Percentiles rank a stretch among this genome's conserved stretches.
Evolutionary conservation across 2,888 invertebrate species (phyloP).

Genomic region (Drosophila parthenogenetica): DNA sequence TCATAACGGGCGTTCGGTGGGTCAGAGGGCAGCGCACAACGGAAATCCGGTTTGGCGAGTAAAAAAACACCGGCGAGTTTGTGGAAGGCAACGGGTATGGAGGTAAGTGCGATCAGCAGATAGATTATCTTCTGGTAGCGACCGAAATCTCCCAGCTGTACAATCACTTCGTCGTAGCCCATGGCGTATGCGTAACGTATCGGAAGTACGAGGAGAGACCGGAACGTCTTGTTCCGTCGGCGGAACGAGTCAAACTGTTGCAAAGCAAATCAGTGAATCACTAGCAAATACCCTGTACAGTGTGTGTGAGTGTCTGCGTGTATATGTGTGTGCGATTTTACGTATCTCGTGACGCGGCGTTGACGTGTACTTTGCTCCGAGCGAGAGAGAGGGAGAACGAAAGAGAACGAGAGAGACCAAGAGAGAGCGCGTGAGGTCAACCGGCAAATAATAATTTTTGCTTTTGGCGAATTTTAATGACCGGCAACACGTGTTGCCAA

Average conservation of each 20-base stretch:
- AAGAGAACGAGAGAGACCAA: not conserved
- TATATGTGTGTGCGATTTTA: conserved; percentile 2
- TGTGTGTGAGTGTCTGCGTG: too few species aligned
- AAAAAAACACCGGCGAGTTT: conserved; percentile 90
- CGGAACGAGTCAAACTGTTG: conserved; percentile 14
- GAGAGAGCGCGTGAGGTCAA: conserved; percentile 1
- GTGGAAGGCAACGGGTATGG: conserved; percentile 90
- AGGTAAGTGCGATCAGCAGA: conserved; percentile 89
- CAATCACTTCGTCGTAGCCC: conserved; percentile 90
- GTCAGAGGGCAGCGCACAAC: conserved; percentile 88
- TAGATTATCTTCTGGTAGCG: conserved; percentile 89
- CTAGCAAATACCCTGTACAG: conserved; percentile 18
- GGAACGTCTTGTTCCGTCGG: conserved; percentile 8
- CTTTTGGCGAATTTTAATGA: conserved; percentile 9
- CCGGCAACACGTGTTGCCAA: conserved; percentile 49
- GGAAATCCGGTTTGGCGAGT: conserved; percentile 88
- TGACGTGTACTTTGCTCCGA: conserved; percentile 51
- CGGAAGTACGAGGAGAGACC: too few species aligned
- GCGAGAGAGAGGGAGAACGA: not conserved
- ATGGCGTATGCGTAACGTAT: conserved; percentile 82
- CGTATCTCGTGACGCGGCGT: conserved; percentile 43
- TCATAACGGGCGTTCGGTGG: conserved; percentile 82
- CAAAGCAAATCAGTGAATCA: conserved; percentile 26
- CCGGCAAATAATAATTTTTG: conserved; percentile 12
- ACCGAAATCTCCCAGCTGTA: conserved; percentile 89